A percentile compares a stretch with the other conserved stretches of the same genome.
Conservation (phyloP, 2,797 vertebrate genomes). For the Labroides dimidiatus region DNA sequence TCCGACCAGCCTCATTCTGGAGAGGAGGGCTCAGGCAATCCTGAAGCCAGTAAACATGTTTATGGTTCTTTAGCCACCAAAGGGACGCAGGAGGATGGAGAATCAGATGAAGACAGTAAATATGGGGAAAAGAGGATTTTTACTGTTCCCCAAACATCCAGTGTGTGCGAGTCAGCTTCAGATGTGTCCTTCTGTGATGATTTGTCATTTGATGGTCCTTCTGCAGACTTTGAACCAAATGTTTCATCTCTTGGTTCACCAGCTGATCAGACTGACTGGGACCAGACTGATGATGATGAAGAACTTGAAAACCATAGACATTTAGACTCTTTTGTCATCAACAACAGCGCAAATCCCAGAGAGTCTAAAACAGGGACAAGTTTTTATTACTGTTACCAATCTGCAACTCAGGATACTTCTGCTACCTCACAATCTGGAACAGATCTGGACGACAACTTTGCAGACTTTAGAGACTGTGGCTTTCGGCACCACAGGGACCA, state of each 20-base stretch:
- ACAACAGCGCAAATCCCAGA: constrained; percentile 27
- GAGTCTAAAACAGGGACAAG: constrained; percentile 24
- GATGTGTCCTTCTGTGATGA: constrained; percentile 72
- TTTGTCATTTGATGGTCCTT: constrained; percentile 65
- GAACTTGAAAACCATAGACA: constrained; percentile 43
- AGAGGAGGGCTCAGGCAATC: constrained; percentile 44
- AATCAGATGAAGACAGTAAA: constrained; percentile 18
- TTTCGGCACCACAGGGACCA: constrained; percentile 23
- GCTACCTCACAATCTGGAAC: constrained; percentile 65
- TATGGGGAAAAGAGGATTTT: constrained; percentile 44
- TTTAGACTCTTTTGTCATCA: constrained; percentile 6
- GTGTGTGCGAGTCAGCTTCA: constrained; percentile 54
- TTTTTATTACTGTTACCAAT: constrained; percentile 20
- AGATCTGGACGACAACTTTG: constrained; percentile 34
- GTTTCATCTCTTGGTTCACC: constrained; percentile 68
- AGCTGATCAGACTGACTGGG: constrained; percentile 54
- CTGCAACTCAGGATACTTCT: constrained; percentile 68
- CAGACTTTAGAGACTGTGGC: constrained; percentile 39
- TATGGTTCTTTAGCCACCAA: constrained; percentile 12
- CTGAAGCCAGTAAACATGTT: constrained; percentile 16
- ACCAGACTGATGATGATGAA: constrained; percentile 69
- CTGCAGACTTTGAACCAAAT: constrained; percentile 81
- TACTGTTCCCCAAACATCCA: constrained; percentile 19
- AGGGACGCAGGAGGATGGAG: constrained; percentile 48
- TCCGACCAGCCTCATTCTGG: constrained; percentile 44